phyloP scores from a whole-genome alignment of 2,113 vertebrate genomes.

The Gallinago jamesoni region DNA sequence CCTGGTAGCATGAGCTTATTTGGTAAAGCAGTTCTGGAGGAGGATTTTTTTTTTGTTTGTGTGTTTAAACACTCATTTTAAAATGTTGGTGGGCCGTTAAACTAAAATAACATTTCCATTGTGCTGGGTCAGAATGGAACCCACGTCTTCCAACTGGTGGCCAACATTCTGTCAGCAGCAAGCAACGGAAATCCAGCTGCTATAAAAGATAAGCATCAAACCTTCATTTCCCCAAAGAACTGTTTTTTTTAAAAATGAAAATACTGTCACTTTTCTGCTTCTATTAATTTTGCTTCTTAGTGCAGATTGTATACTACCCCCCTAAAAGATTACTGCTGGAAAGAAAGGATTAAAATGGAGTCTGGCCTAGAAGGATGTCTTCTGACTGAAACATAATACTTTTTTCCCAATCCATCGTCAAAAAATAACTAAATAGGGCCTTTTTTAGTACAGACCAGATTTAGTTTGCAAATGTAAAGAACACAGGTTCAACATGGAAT shows the following conservation, averaged over 20 bases:
- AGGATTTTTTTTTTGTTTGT: background rate
- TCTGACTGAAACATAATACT: background rate
- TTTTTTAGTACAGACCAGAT: background rate
- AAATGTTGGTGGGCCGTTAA: background rate
- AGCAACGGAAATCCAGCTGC: background rate
- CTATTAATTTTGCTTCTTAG: background rate
- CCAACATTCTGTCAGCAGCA: background rate
- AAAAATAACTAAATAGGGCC: background rate
- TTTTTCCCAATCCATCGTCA: background rate
- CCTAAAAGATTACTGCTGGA: background rate
- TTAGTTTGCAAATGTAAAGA: background rate
- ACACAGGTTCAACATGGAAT: background rate
- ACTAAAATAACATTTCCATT: background rate
- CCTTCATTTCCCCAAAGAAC: background rate
- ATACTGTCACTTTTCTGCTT: background rate
- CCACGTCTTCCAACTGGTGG: background rate
- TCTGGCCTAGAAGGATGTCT: background rate
- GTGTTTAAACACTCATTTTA: background rate
- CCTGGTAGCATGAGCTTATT: background rate
- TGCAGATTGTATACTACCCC: background rate
- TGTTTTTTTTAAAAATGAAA: background rate
- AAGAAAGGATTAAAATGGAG: background rate
- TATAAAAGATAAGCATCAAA: background rate
- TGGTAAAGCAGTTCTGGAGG: background rate
- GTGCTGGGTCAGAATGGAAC: background rate